Base-by-base conservation (phyloP, 2,888 invertebrate species). In the Prosapia bicincta region DNA sequence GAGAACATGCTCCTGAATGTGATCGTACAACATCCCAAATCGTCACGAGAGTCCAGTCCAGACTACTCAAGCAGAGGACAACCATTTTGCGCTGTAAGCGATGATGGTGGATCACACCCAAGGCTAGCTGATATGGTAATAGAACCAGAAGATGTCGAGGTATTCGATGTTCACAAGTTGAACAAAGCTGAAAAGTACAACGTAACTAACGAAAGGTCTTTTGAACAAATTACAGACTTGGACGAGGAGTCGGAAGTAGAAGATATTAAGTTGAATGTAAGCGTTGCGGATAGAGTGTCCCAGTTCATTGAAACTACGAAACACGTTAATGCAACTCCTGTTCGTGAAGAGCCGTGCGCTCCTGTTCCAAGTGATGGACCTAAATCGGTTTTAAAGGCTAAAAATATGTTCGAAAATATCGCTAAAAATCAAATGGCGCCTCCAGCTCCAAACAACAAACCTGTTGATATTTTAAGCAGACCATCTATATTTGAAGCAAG, bases 21-120 rank as follows among this genome's bases (percentile, higher is more conserved):
- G 13, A 73, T 79, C 7, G 79, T 82, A 10, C 81, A 81, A 70
- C 79, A 81, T 38, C 81, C 92, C 0, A 92, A 91, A 84, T 93
- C 93, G 70, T 92, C 93, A 0, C 85, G 93, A 23, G 93, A 93
- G 83, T 91, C 91, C 71, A 91, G 92, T 3, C 93, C 93, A 0
- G 92, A 92, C 82, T 88, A 90, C 77, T 88, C 92, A 74, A 90
- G 91, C 81, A 91, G 75, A 10, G 79, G 92, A 0, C 88, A 89
- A 10, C 91, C 91, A 0, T 87, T 91, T 3, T 87, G 88, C 54
- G 87, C 88, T 7, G 81, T 81, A 0, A 85, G 86, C 70, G 89
- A 89, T 69, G 88, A 89, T 77, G 87, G 88, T 1, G 88, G 89
- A 69, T 76, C 80, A 15, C 79, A 80, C 6, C 80, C 92, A 2